Evolutionary conservation across 2,113 vertebrate genomes (phyloP).

Genomic region (Rhinolophus sinicus): DNA sequence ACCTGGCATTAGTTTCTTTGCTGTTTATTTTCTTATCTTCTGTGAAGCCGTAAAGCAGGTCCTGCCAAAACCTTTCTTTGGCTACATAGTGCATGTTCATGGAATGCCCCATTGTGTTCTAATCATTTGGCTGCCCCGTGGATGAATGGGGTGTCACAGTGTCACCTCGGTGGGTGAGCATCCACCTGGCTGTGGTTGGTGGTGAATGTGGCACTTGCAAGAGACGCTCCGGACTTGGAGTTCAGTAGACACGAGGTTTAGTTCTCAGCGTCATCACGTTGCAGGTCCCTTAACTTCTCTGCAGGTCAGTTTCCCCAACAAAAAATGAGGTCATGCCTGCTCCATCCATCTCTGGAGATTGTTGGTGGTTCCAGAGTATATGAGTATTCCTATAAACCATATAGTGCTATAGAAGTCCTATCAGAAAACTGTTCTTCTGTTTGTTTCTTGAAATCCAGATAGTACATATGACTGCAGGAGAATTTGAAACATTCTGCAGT

Average conservation of each 20-base stretch:
- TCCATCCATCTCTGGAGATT: neutral
- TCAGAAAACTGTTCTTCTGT: neutral
- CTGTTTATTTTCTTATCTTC: conserved; percentile 39
- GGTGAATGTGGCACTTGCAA: neutral
- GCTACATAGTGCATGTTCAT: neutral
- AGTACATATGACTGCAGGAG: neutral
- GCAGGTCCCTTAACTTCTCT: neutral
- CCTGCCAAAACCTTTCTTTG: conserved; percentile 50
- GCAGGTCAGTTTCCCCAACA: neutral
- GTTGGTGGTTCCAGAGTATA: neutral
- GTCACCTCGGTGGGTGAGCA: neutral
- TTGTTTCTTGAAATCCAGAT: conserved; percentile 19
- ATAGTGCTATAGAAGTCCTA: neutral
- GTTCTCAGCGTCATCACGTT: neutral
- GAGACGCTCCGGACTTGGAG: neutral
- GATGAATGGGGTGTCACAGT: neutral
- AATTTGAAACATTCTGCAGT: neutral
- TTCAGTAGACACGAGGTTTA: neutral
- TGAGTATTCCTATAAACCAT: neutral
- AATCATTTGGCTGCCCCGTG: neutral
- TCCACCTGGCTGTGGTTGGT: neutral
- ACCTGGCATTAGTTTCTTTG: neutral
- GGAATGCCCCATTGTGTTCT: conserved; percentile 40
- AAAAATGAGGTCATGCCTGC: neutral
- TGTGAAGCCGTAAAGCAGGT: conserved; percentile 18